These are phyloP conservation scores for Pheosia gnoma DNA, from an alignment of 2,888 invertebrate species.

Conservation along the genomic window DNA sequence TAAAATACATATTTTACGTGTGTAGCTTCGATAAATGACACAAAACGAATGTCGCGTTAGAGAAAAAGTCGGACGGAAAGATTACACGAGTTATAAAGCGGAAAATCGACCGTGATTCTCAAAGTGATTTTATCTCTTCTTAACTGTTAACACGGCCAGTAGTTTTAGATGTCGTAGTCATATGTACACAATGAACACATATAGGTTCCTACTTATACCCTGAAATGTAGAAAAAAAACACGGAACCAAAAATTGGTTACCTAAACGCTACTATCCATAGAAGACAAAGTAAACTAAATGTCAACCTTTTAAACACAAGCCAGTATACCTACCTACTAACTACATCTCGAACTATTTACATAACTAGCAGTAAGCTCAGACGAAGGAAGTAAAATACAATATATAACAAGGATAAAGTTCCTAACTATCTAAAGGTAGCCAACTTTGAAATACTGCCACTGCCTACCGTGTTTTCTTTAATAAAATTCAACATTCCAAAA, in stretches of 20 bases:
- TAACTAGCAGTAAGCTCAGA: too few relatives aligned
- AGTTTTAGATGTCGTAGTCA: conserved; percentile 5
- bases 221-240: too few relatives aligned
- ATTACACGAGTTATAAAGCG: conserved; percentile 75
- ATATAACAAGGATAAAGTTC: too few relatives aligned
- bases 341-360: too few relatives aligned
- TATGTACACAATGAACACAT: neutral
- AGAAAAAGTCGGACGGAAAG: conserved; percentile 34
- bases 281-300: too few relatives aligned
- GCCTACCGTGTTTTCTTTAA: neutral
- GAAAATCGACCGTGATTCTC: conserved; percentile 58
- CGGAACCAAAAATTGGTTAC: too few relatives aligned
- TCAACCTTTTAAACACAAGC: too few relatives aligned
- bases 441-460: too few relatives aligned
- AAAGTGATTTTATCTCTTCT: conserved; percentile 51
- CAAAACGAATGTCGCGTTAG: conserved; percentile 41
- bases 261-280: too few relatives aligned
- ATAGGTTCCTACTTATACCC: neutral
- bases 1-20: conserved; percentile 24
- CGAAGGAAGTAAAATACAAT: too few relatives aligned
- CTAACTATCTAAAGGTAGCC: too few relatives aligned
- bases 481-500: neutral
- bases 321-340: too few relatives aligned
- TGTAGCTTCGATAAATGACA: conserved; percentile 21
- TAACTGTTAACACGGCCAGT: conserved; percentile 51